These are phyloP conservation scores for Polia nebulosa DNA, from an alignment of 2,888 invertebrate genomes.

Conservation along the genomic window DNA sequence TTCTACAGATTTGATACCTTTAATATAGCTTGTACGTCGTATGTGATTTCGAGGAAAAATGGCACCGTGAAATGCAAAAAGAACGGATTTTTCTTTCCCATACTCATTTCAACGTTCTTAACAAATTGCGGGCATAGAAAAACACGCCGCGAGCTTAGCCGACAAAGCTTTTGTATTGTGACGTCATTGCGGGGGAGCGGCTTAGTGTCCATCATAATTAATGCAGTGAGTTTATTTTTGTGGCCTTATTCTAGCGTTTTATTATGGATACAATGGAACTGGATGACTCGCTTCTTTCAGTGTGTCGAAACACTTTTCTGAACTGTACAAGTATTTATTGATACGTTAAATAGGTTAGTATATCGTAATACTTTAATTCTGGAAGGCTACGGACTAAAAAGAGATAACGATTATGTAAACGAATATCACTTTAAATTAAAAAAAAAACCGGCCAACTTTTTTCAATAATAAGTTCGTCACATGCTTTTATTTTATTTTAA, in stretches of 20 bases:
- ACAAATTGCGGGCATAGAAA: background rate
- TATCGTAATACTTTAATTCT: background rate
- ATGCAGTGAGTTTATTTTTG: conserved; percentile 14
- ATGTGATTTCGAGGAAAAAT: background rate
- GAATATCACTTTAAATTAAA: too few species aligned
- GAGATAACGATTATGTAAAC: too few species aligned
- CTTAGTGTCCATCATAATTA: conserved; percentile 10
- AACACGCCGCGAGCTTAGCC: too few species aligned
- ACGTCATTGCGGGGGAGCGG: background rate
- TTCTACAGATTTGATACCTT: too few species aligned
- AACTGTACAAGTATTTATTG: background rate
- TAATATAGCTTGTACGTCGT: too few species aligned
- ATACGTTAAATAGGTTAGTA: background rate
- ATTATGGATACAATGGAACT: background rate
- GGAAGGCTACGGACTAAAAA: background rate
- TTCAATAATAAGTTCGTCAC: too few species aligned
- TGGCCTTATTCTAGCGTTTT: background rate
- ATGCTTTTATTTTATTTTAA: too few species aligned
- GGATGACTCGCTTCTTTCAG: background rate
- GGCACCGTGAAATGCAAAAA: background rate
- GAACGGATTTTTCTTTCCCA: background rate
- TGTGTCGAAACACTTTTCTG: background rate
- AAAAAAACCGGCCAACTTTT: too few species aligned
- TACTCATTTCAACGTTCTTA: too few species aligned
- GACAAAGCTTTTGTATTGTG: background rate